These are phyloP conservation scores for Rhinolophus sinicus DNA, from an alignment of 2,113 vertebrate genomes.

Conservation along the genomic window DNA sequence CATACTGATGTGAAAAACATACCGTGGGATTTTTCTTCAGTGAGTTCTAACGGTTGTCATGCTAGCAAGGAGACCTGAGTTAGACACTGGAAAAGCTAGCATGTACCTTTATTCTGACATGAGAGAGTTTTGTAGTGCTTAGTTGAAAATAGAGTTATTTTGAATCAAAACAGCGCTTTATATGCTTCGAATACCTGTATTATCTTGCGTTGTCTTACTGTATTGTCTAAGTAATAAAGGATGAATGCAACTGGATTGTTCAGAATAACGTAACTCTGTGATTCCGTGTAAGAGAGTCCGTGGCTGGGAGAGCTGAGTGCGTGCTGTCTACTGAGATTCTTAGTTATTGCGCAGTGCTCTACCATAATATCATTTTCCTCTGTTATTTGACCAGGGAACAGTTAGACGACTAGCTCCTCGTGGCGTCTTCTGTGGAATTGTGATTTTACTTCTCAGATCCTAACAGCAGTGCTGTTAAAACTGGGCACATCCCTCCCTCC, in stretches of 20 bases:
- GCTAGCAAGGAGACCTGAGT: neutral
- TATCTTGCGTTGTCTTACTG: no score
- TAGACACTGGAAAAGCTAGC: neutral
- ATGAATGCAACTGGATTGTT: rapidly evolving
- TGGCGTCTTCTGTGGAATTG: rapidly evolving
- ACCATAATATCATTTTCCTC: rapidly evolving
- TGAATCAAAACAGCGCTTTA: neutral
- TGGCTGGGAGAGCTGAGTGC: rapidly evolving
- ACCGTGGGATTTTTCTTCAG: neutral
- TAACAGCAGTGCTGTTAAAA: neutral
- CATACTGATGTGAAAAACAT: neutral
- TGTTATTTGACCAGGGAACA: neutral
- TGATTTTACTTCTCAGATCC: neutral
- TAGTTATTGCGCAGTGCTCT: rapidly evolving
- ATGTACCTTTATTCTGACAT: rapidly evolving
- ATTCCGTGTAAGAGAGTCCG: rapidly evolving
- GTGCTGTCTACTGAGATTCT: rapidly evolving
- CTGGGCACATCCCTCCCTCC: neutral
- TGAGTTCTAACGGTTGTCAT: neutral
- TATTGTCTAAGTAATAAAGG: no score
- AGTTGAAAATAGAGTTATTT: neutral
- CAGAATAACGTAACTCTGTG: rapidly evolving
- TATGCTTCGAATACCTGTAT: slow-evolving; percentile 29
- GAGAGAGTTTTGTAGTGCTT: neutral
- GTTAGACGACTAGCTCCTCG: neutral